Percentiles rank a stretch among this genome's conserved stretches.
phyloP scores from a whole-genome alignment of 2,888 invertebrate genomes.

The Acleris laterana region DNA sequence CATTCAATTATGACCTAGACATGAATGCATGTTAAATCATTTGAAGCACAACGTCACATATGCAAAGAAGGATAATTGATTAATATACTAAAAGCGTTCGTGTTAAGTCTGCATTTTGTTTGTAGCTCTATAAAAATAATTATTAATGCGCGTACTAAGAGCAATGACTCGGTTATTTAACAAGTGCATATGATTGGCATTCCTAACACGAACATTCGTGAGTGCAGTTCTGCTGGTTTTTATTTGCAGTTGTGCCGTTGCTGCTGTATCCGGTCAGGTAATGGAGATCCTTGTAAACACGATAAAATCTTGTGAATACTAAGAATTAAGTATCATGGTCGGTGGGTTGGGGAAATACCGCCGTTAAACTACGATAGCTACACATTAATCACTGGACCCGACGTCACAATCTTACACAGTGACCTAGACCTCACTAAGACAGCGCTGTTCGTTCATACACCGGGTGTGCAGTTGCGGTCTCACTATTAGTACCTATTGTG shows the following conservation, averaged over 20 bases:
- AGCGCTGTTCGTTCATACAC: too few relatives aligned
- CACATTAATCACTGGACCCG: too few relatives aligned
- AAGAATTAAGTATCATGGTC: conserved; percentile 3
- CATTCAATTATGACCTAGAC: conserved; percentile 7
- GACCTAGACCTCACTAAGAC: too few relatives aligned
- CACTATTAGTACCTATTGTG: too few relatives aligned
- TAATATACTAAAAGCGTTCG: not conserved
- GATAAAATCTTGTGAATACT: not conserved
- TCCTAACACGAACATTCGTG: too few relatives aligned
- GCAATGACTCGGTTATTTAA: too few relatives aligned
- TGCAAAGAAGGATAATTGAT: not conserved
- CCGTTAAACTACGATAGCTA: not conserved
- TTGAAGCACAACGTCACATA: not conserved
- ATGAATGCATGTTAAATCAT: not conserved
- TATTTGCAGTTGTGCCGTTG: not conserved
- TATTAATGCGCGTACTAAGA: too few relatives aligned
- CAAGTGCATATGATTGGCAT: too few relatives aligned
- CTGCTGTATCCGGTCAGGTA: not conserved
- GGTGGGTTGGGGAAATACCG: conserved; percentile 3
- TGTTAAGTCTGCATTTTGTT: not conserved
- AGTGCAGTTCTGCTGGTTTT: not conserved
- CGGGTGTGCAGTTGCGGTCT: too few relatives aligned
- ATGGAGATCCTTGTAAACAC: conserved; percentile 5
- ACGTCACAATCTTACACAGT: too few relatives aligned
- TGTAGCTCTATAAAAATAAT: too few relatives aligned